Evolutionary conservation across 2,113 vertebrate species (phyloP), one percentile per base, ranked within the genome.

Genomic region (Nesoenas mayeri): DNA sequence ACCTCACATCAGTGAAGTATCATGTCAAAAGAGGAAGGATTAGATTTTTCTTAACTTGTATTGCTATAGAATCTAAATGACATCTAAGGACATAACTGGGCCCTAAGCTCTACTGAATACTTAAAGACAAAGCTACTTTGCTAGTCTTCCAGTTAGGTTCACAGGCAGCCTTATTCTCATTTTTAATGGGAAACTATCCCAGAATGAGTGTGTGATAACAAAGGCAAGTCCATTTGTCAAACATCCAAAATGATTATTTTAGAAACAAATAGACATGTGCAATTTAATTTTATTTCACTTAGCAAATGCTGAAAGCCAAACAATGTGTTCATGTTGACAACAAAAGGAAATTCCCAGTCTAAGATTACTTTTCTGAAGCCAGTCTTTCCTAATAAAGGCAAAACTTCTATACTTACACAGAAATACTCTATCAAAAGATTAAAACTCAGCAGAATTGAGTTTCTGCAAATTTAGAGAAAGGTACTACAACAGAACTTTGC

Each of bases 281-380:
- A 57, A 84, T 75, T 83, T 80, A 48, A 95, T 89, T 91, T 73
- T 2, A 86, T 80, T 79, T 85, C 71, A 82, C 11, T 91, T 69
- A 88, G 74, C 24, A 88, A 97, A 60, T 57, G 31, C 40, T 95
- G 88, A 77, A 79, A 73, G 70, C 32, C 74, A 81, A 89, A 74
- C 44, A 72, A 69, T 24, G 22, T 50, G 34, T 29, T 78, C 38
- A 84, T 5, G 1, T 6, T 67, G 80, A 81, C 69, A 89, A 89
- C 1, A 1, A 85, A 94, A 69, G 26, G 48, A 75, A 94, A 79
- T 60, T 75, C 70, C 29, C 50, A 85, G 5, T 85, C 29, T 48
- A 85, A 38, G 58, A 62, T 3, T 17, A 29, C 6, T 82, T 83
- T 71, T 44, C 34, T 24, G 32, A 94, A 82, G 48, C 19, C 66